Percentiles rank a stretch among this genome's conserved stretches.
These are phyloP conservation scores for Catajapyx aquilonaris DNA, from an alignment of 1,140 invertebrate genomes.

Conservation along the genomic window DNA sequence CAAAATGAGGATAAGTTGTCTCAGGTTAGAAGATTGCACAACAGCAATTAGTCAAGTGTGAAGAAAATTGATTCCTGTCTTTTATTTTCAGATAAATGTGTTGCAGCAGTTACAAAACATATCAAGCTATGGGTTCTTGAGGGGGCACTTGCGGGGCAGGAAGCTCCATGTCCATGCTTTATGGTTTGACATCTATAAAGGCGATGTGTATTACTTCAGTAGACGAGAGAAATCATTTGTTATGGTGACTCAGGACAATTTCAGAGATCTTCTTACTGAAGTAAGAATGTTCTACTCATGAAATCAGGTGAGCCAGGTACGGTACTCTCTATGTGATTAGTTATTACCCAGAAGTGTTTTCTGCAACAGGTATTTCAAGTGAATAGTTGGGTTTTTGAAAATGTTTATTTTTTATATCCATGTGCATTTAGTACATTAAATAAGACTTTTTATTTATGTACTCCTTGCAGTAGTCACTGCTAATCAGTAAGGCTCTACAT, in stretches of 20 bases:
- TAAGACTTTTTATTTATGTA: too few relatives aligned
- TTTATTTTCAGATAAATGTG: slow-evolving; percentile 54
- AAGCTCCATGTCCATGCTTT: slow-evolving; percentile 77
- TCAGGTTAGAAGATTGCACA: slow-evolving; percentile 34
- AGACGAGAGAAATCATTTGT: slow-evolving; percentile 60
- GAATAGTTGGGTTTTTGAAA: too few relatives aligned
- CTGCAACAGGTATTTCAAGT: too few relatives aligned
- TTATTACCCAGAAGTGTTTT: too few relatives aligned
- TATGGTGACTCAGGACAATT: slow-evolving; percentile 52
- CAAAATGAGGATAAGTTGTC: slow-evolving; percentile 77
- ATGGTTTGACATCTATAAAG: slow-evolving; percentile 95
- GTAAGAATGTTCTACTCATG: background rate
- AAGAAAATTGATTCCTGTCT: slow-evolving; percentile 9
- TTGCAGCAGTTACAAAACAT: slow-evolving; percentile 86
- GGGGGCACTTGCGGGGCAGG: slow-evolving; percentile 54
- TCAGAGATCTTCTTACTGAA: background rate
- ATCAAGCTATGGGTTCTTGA: slow-evolving; percentile 80
- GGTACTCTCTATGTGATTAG: too few relatives aligned
- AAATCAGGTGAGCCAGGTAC: too few relatives aligned
- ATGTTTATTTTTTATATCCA: too few relatives aligned
- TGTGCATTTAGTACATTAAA: too few relatives aligned
- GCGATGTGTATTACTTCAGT: slow-evolving; percentile 86
- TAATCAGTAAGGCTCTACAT: too few relatives aligned
- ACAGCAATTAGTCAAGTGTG: background rate
- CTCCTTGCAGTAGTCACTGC: too few relatives aligned